Base-by-base conservation (phyloP, 2,888 invertebrate species). In the Cephus pygmeus region DNA sequence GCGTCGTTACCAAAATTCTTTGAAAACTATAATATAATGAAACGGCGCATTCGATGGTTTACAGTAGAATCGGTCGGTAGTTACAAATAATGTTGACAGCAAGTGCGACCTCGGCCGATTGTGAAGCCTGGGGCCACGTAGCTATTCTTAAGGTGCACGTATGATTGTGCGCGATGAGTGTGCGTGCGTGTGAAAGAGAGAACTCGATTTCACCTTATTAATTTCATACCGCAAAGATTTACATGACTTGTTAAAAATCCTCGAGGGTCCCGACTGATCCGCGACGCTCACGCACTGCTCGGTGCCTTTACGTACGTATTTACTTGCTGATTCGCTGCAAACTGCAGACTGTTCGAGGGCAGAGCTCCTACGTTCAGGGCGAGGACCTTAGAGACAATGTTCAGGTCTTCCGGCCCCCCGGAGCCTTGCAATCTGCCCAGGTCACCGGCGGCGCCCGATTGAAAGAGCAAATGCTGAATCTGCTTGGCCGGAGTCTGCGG, bases 321-420 rank as follows among this genome's bases (percentile, higher is more conserved):
- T 56, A 56, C 56, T 78, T 73, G 75, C 71, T 73, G 71, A 69
- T 83, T 85, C 73, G 78, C 79, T 74, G 76, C 77, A 56, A 81
- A 88, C 30, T 87, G 87, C 6, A 83, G 76, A 81, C 83, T 85
- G 31, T 88, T 88, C 31, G 79, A 82, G 1, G 93, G 86, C 11
- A 93, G 88, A n/a, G 95, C 92, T 75, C 95, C 95, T 86, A 96
- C 96, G 91, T 97, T 96, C 77, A 96, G 92, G 12, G 96, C 96
- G 86, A 97, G 92, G 80, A 97, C 95, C 92, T 96, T 96, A 73
- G 96, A 95, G 68, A 97, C 96, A 86, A 97, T 95, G 89, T 95
- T 96, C 76, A 97, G 92, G 91, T 97, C 96, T 89, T 96, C 96
- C 78, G 94, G 94, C 81, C 92, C 92, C 83, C 94, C 93, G 73